Base-by-base conservation (phyloP, 2,797 vertebrate genomes). In the Anniella stebbinsi region DNA sequence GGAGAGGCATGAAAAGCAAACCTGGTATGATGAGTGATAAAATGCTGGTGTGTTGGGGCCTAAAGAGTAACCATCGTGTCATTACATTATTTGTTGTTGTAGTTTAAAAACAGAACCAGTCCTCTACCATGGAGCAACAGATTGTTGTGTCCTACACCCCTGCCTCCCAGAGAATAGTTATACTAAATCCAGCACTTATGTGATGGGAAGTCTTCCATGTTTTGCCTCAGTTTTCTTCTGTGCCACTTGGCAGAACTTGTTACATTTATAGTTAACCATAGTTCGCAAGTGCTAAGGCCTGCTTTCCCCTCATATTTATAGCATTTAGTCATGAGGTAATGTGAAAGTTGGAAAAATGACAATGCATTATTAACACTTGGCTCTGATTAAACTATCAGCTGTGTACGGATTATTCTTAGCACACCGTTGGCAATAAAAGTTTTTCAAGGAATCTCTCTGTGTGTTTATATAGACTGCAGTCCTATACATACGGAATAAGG, bases 181-280 rank as follows among this genome's bases (percentile, higher is more conserved):
- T 33, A 93, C 69, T 84, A 78, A 75, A 54, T 86, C 54, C 54
- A 36, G n/a, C 60, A 90, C 76, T 30, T 1, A 4, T 41, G 84
- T 12, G 73, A 51, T 3, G 70, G 70, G 89, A 36, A 90, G 93
- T 80, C 33, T 21, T 33, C 87, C 69, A 38, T 3, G 84, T 0
- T 0, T 33, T 89, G 70, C 1, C 87, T 57, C 23, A 80, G 28
- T 41, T 75, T 77, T 78, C 4, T 60, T 57, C 45, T 18, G 4
- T 30, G 75, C 3, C 30, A 89, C 51, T 82, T 88, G 66, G 51
- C 8, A 82, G 25, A 81, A 54, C n/a, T 80, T 69, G 23, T 80
- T 54, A 82, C n/a, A 54, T 4, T 67, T 91, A 57, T 73, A 45
- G 69, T 10, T 93, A 21, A 57, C 88, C 41, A 2, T 80, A 84